These are phyloP conservation scores for Crioceris asparagi DNA, from an alignment of 2,888 invertebrate species.

Conservation along the genomic window DNA sequence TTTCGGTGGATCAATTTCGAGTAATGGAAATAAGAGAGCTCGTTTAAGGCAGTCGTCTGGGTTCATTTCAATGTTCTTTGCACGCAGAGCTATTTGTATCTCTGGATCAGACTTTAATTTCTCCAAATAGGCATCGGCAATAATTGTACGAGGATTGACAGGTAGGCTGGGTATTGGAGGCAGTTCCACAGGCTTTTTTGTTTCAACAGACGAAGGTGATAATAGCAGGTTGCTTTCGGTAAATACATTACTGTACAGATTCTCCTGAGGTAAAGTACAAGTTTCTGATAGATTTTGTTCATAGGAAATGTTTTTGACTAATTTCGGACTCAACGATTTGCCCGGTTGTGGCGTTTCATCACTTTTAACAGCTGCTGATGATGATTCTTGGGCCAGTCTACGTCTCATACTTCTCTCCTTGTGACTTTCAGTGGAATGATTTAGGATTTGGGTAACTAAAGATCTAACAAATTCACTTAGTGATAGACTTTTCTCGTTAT, in stretches of 20 bases:
- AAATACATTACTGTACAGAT: slow-evolving; percentile 32
- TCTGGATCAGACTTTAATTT: slow-evolving; percentile 68
- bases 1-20: slow-evolving; percentile 79
- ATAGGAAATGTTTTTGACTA: slow-evolving; percentile 21
- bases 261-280: slow-evolving; percentile 27
- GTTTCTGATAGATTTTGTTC: slow-evolving; percentile 26
- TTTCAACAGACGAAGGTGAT: slow-evolving; percentile 26
- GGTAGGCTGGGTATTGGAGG: slow-evolving; percentile 37
- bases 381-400: slow-evolving; percentile 29
- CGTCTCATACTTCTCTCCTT: slow-evolving; percentile 37
- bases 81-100: slow-evolving; percentile 66
- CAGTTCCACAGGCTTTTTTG: slow-evolving; percentile 23
- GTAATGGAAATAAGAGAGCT: slow-evolving; percentile 74
- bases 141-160: slow-evolving; percentile 48
- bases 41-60: slow-evolving; percentile 88
- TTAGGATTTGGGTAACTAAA: slow-evolving; percentile 73
- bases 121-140: slow-evolving; percentile 73
- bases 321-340: slow-evolving; percentile 17
- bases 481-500: slow-evolving; percentile 75
- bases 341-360: slow-evolving; percentile 17
- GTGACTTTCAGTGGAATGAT: slow-evolving; percentile 49
- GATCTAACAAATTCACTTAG: slow-evolving; percentile 77
- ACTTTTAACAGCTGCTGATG: slow-evolving; percentile 19
- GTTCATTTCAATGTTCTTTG: slow-evolving; percentile 73
- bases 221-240: slow-evolving; percentile 22